Evolutionary conservation across 2,113 vertebrate species (phyloP).

Genomic region (Leptocoma aspasia): DNA sequence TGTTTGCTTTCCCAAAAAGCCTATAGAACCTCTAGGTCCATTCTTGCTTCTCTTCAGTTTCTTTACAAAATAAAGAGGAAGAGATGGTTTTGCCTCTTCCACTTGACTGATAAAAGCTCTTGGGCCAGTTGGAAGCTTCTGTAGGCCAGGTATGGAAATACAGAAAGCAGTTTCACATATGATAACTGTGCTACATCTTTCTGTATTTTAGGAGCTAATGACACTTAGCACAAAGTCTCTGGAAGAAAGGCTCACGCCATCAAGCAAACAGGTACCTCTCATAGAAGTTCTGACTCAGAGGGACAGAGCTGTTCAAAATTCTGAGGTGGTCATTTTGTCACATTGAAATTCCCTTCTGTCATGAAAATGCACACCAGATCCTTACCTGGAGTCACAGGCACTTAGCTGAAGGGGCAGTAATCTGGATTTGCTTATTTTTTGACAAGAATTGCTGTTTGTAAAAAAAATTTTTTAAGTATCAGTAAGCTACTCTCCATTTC

Average conservation of each 20-base stretch:
- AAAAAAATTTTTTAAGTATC: not conserved
- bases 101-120: not conserved
- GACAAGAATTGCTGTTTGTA: not conserved
- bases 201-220: constrained; percentile 82
- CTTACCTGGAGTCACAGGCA: not conserved
- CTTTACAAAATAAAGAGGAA: not conserved
- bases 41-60: not conserved
- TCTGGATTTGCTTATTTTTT: not conserved
- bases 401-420: not conserved
- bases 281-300: not conserved
- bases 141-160: not conserved
- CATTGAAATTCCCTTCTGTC: not conserved
- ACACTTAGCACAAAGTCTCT: constrained; percentile 83
- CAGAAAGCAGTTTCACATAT: not conserved
- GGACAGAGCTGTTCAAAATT: not conserved
- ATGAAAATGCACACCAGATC: not conserved
- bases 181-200: not conserved
- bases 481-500: not conserved
- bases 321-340: not conserved
- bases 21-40: not conserved
- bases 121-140: not conserved
- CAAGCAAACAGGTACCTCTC: constrained; percentile 84
- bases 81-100: not conserved
- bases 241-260: constrained; percentile 82
- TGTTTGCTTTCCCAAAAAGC: not conserved